Conservation (phyloP, 2,888 invertebrate genomes). For the Xanthia togata region DNA sequence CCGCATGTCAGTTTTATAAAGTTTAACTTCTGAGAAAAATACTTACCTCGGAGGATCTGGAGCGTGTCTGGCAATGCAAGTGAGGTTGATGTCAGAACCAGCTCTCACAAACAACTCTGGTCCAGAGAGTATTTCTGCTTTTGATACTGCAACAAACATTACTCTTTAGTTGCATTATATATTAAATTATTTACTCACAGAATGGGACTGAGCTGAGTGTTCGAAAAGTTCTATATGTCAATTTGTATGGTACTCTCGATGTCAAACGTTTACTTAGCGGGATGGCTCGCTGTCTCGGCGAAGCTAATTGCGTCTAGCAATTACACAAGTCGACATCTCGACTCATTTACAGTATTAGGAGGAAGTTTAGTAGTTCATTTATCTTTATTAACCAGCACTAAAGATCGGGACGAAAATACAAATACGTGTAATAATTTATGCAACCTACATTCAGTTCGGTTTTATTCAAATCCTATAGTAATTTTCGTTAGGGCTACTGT, state of each 20-base stretch:
- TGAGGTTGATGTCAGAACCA: conserved; percentile 97
- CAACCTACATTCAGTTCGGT: not conserved
- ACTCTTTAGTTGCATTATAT: conserved; percentile 25
- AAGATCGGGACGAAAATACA: conserved; percentile 14
- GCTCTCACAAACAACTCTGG: conserved; percentile 96
- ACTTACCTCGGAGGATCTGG: conserved; percentile 95
- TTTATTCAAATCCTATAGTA: not conserved
- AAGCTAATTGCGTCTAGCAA: conserved; percentile 46
- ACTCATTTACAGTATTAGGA: conserved; percentile 34
- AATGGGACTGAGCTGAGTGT: conserved; percentile 19
- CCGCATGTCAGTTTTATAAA: conserved; percentile 24
- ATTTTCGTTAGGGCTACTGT: not conserved
- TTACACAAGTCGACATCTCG: conserved; percentile 36
- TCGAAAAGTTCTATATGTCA: conserved; percentile 45
- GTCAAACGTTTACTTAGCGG: conserved; percentile 51
- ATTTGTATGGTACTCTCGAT: conserved; percentile 38
- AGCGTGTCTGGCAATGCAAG: conserved; percentile 95
- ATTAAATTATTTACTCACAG: conserved; percentile 30
- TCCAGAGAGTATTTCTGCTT: conserved; percentile 96
- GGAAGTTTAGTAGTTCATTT: conserved; percentile 30
- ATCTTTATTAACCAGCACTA: conserved; percentile 24
- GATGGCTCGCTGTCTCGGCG: conserved; percentile 23
- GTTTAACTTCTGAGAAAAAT: conserved; percentile 73
- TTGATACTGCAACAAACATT: conserved; percentile 92
- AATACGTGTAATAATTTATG: conserved; percentile 9